Conservation (phyloP, 2,113 vertebrate species). For the Bostrychus sinensis region DNA sequence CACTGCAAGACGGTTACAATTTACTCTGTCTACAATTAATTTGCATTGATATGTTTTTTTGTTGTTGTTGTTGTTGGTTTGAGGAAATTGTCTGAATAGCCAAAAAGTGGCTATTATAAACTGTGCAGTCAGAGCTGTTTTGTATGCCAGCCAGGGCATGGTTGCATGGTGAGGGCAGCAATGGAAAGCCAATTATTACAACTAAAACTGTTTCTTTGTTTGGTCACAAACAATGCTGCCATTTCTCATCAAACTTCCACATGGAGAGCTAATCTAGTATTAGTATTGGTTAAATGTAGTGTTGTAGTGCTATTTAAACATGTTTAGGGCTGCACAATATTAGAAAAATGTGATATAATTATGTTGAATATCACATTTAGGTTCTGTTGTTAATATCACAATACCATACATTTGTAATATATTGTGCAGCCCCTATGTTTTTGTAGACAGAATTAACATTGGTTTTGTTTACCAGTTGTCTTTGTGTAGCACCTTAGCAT, state of each 20-base stretch:
- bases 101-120: not conserved
- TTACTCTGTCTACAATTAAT: too few relatives aligned
- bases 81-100: not conserved
- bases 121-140: not conserved
- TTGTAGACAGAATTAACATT: not conserved
- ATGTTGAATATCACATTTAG: too few relatives aligned
- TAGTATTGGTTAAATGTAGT: not conserved
- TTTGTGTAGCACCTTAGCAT: not conserved
- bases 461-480: slow-evolving; percentile 6
- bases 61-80: too few relatives aligned
- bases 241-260: not conserved
- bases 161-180: not conserved
- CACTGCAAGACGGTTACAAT: too few relatives aligned
- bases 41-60: too few relatives aligned
- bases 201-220: not conserved
- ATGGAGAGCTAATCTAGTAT: not conserved
- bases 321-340: not conserved
- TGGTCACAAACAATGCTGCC: not conserved
- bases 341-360: not conserved
- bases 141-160: not conserved
- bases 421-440: not conserved
- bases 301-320: not conserved
- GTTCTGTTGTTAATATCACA: not conserved
- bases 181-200: slow-evolving; percentile 6
- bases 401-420: not conserved